These are phyloP conservation scores for Caligus rogercresseyi DNA, from an alignment of 1,140 invertebrate species.

Conservation along the genomic window DNA sequence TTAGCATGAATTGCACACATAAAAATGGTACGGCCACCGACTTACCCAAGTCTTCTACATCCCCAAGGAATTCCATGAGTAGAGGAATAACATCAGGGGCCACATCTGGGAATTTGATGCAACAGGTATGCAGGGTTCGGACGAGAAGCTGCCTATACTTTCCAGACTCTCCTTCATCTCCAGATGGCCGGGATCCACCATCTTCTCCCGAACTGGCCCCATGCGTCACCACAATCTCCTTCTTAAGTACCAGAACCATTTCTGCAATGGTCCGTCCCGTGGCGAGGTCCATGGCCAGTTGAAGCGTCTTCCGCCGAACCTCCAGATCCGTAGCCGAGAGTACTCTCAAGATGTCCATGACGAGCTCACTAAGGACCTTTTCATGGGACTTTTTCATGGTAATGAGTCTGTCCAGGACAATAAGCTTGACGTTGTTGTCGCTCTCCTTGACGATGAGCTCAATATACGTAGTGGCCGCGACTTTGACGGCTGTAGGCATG, in stretches of 20 bases:
- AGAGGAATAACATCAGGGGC: conserved; percentile 81
- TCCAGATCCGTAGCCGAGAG: conserved; percentile 83
- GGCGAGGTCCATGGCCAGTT: conserved; percentile 71
- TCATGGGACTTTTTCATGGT: conserved; percentile 74
- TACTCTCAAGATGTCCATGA: conserved; percentile 95
- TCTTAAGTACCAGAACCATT: conserved; percentile 82
- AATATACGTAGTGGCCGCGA: conserved; percentile 92
- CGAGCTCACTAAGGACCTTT: conserved; percentile 82
- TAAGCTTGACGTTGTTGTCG: conserved; percentile 98
- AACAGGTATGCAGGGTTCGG: conserved; percentile 79
- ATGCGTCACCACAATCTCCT: conserved; percentile 80
- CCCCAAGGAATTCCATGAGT: conserved; percentile 85
- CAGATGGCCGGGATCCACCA: neutral
- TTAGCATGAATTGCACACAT: too few species aligned
- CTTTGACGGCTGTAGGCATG: conserved; percentile 91
- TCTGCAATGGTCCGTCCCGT: conserved; percentile 85
- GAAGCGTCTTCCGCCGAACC: conserved; percentile 64
- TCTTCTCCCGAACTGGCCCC: conserved; percentile 67
- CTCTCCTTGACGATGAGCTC: conserved; percentile 96
- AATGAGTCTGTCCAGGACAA: conserved; percentile 85
- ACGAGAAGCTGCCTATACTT: conserved; percentile 91
- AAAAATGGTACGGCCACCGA: too few species aligned
- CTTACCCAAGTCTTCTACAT: conserved; percentile 74
- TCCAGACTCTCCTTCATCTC: conserved; percentile 44
- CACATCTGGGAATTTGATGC: conserved; percentile 95